phyloP scores from a whole-genome alignment of 2,797 vertebrate species.

The Peromyscus melanophrys region DNA sequence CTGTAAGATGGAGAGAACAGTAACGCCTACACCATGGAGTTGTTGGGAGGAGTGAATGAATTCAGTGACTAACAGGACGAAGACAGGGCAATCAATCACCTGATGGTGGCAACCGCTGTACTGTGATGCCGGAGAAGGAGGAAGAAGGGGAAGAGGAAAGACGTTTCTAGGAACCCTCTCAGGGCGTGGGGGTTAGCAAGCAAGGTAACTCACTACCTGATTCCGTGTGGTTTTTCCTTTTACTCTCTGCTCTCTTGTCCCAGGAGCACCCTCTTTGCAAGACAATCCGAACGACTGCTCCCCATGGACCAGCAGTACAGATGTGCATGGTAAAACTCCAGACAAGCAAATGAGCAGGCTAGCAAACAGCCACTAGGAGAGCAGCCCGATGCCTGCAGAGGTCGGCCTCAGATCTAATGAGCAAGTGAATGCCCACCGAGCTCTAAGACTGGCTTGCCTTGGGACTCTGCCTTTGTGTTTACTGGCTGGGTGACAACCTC shows the following conservation, averaged over 20 bases:
- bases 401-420: neutral
- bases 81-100: neutral
- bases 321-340: neutral
- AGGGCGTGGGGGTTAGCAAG: neutral
- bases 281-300: slow-evolving; percentile 37
- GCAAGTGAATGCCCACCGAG: rapidly evolving
- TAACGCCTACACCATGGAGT: neutral
- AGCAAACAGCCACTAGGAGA: slow-evolving; percentile 66
- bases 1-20: neutral
- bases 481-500: neutral
- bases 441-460: neutral
- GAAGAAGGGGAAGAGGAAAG: neutral
- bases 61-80: neutral
- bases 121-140: neutral
- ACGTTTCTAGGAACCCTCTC: neutral
- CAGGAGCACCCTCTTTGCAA: neutral
- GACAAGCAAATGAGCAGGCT: slow-evolving; percentile 70
- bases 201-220: neutral
- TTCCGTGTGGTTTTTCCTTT: neutral
- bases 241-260: neutral
- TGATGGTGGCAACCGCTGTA: neutral
- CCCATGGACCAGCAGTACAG: slow-evolving; percentile 78
- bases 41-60: neutral
- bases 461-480: neutral
- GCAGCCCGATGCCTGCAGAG: slow-evolving; percentile 58